A percentile compares a stretch with the other conserved stretches of the same genome.
phyloP scores from a whole-genome alignment of 2,797 vertebrate species.

The Hyperoplus immaculatus region DNA sequence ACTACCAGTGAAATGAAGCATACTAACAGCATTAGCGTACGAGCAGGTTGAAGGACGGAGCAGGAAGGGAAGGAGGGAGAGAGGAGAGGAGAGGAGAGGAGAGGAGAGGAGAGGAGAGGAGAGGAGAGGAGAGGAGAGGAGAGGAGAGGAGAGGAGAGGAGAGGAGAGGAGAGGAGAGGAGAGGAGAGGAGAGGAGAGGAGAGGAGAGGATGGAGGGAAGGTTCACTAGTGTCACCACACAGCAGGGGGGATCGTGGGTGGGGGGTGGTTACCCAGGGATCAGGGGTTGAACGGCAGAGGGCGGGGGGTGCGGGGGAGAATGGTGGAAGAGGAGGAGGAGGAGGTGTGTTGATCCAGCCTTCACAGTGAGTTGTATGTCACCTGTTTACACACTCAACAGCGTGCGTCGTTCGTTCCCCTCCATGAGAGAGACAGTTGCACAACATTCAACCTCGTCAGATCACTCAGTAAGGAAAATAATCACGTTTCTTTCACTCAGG shows the following conservation, averaged over 20 bases:
- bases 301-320: constrained; percentile 36
- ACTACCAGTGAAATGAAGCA: constrained; percentile 72
- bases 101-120: constrained; percentile 44
- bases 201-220: constrained; percentile 48
- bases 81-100: constrained; percentile 15
- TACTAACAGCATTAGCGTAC: constrained; percentile 72
- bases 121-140: constrained; percentile 2
- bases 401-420: constrained; percentile 17
- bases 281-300: constrained; percentile 61
- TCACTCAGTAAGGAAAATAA: neutral
- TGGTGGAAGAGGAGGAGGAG: constrained; percentile 17
- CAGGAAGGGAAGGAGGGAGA: constrained; percentile 31
- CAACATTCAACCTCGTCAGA: constrained; percentile 35
- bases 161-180: constrained; percentile 7
- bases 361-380: constrained; percentile 69
- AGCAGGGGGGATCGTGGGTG: neutral
- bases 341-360: constrained; percentile 75
- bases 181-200: constrained; percentile 4
- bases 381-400: constrained; percentile 76
- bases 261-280: constrained; percentile 59
- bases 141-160: constrained; percentile 46
- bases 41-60: constrained; percentile 48
- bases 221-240: constrained; percentile 70
- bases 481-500: constrained; percentile 6
- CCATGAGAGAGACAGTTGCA: constrained; percentile 44